Base-by-base conservation (phyloP, 2,888 invertebrate genomes). In the Dinocampus coccinellae region DNA sequence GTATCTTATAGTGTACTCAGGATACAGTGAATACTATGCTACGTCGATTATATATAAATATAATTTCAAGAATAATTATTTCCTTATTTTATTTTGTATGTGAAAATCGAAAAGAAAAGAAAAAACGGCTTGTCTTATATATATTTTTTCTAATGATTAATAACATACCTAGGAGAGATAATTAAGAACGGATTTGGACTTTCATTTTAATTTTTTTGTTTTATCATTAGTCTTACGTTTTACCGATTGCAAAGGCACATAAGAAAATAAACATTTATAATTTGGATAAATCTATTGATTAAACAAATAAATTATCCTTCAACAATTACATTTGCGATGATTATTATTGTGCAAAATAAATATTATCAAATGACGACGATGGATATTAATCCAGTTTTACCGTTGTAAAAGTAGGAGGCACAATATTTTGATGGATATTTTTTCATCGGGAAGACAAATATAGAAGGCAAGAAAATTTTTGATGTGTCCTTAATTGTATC, bases 1-100 rank as follows among this genome's bases (percentile, higher is more conserved):
- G 82, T 84, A 83, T 83, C 81, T 83, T 79, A 82, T 79, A 79
- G 78, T 82, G 83, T 84, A 83, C 78, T 80, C 84, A 84, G n/a
- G 82, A 77, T 84, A 84, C 83, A 83, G 77, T 83, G 84, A 84
- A 84, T 83, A 84, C 83, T 83, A 84, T 83, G 79, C 80, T 78
- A 77, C 77, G 78, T 82, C 81, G 75, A 75, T 81, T 75, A 72
- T 77, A 74, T 68, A 73, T 75, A 65, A 76, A 69, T 70, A 73
- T 70, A 73, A 66, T 61, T 69, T 69, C 70, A 81, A 79, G 81
- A 82, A 81, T 69, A 76, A 78, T 76, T 83, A 75, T 77, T 74
- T 72, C 76, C 77, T 82, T 79, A 80, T 42, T 75, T 60, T 75
- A 77, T 78, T 66, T 70, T 55, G 74, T 76, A 75, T 75, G 75